phyloP scores from a whole-genome alignment of 2,888 invertebrate genomes.

The Luperina testacea region DNA sequence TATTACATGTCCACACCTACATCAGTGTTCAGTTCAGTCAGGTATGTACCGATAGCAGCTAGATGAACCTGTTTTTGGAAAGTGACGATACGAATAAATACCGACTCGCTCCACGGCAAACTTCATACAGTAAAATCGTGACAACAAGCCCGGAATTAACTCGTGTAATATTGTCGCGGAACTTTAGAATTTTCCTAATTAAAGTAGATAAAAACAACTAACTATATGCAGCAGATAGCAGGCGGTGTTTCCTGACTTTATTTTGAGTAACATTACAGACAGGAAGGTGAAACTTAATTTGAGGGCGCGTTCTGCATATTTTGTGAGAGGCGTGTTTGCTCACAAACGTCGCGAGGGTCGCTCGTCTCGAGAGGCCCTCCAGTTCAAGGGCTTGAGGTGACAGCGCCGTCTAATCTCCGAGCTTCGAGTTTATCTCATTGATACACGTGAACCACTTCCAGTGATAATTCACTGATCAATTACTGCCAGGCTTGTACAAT shows the following conservation, averaged over 20 bases:
- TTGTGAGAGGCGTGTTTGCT: slow-evolving; percentile 83
- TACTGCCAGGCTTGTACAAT: slow-evolving; percentile 57
- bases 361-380: slow-evolving; percentile 84
- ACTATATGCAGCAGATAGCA: slow-evolving; percentile 34
- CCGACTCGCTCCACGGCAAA: neutral
- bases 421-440: slow-evolving; percentile 80
- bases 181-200: slow-evolving; percentile 51
- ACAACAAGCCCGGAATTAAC: slow-evolving; percentile 13
- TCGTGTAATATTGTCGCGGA: slow-evolving; percentile 28
- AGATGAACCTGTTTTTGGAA: neutral
- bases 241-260: slow-evolving; percentile 52
- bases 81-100: neutral
- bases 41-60: neutral
- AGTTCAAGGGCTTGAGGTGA: slow-evolving; percentile 81
- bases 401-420: slow-evolving; percentile 85
- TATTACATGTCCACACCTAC: slow-evolving; percentile 67
- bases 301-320: slow-evolving; percentile 80
- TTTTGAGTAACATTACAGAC: slow-evolving; percentile 62
- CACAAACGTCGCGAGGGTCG: slow-evolving; percentile 78
- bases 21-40: slow-evolving; percentile 10
- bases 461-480: slow-evolving; percentile 69
- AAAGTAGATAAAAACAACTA: slow-evolving; percentile 48
- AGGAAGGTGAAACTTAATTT: slow-evolving; percentile 69
- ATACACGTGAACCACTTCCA: slow-evolving; percentile 73
- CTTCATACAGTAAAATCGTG: slow-evolving; percentile 20